phyloP scores from a whole-genome alignment of 2,888 invertebrate genomes.

The Phasia obesa region DNA sequence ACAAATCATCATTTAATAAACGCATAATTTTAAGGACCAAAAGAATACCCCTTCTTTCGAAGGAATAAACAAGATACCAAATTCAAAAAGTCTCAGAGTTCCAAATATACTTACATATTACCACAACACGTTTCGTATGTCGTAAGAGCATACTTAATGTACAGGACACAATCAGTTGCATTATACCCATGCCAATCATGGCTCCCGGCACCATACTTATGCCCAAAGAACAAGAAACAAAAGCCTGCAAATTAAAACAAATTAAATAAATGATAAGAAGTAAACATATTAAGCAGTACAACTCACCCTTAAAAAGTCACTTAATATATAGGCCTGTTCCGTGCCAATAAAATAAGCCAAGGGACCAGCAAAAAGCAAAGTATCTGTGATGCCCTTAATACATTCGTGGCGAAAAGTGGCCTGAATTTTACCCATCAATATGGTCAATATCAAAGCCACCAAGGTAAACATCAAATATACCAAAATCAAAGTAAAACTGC shows the following conservation, averaged over 20 bases:
- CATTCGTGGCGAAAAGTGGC: conserved; percentile 82
- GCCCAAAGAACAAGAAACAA: conserved; percentile 91
- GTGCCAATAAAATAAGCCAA: conserved; percentile 91
- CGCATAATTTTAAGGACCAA: too few relatives aligned
- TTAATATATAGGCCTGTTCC: conserved; percentile 92
- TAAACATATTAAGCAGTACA: too few relatives aligned
- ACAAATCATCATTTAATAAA: too few relatives aligned
- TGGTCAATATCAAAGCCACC: conserved; percentile 82
- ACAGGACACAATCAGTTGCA: conserved; percentile 90
- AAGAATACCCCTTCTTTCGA: too few relatives aligned
- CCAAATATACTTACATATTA: conserved; percentile 85
- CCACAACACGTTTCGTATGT: conserved; percentile 88
- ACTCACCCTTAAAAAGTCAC: conserved; percentile 90
- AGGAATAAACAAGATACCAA: too few relatives aligned
- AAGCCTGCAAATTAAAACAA: conserved; percentile 85
- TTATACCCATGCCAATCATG: conserved; percentile 88
- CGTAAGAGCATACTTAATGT: conserved; percentile 91
- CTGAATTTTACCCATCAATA: conserved; percentile 83
- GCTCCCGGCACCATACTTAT: conserved; percentile 89
- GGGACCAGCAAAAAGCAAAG: conserved; percentile 87
- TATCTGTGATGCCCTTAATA: conserved; percentile 83
- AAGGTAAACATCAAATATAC: conserved; percentile 82
- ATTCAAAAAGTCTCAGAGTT: too few relatives aligned
- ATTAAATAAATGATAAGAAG: not conserved
- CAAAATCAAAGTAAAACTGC: conserved; percentile 78